phyloP scores from a whole-genome alignment of 2,888 invertebrate species.

The Didymodactylos carnosus region DNA sequence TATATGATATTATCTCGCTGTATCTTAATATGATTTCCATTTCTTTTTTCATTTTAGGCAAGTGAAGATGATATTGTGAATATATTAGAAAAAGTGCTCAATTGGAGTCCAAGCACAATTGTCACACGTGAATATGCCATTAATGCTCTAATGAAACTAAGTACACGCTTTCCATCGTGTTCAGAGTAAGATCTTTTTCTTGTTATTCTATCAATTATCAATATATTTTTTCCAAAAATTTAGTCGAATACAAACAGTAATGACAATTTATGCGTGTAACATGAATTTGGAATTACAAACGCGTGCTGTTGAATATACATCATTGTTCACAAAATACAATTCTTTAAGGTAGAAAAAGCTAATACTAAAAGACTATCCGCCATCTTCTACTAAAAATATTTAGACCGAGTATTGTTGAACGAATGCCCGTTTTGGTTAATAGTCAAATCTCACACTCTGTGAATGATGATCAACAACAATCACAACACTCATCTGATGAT shows the following conservation, averaged over 20 bases:
- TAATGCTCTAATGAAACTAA: slow-evolving; percentile 78
- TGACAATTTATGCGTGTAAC: slow-evolving; percentile 68
- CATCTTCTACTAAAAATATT: slow-evolving; percentile 5
- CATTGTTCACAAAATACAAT: background rate
- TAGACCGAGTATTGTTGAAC: slow-evolving; percentile 61
- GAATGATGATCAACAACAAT: background rate
- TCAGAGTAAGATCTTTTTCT: background rate
- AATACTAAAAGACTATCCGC: background rate
- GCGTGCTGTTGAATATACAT: slow-evolving; percentile 67
- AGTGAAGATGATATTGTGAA: slow-evolving; percentile 68
- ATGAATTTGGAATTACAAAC: slow-evolving; percentile 92
- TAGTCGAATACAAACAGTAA: slow-evolving; percentile 46
- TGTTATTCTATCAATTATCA: background rate
- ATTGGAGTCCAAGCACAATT: slow-evolving; percentile 68
- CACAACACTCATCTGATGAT: too few species aligned
- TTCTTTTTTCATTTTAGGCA: slow-evolving; percentile 33
- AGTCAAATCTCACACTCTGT: slow-evolving; percentile 18
- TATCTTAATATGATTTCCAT: background rate
- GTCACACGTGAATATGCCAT: slow-evolving; percentile 85
- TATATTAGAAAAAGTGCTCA: slow-evolving; percentile 67
- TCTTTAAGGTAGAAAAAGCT: background rate
- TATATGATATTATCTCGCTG: too few species aligned
- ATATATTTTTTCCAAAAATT: background rate
- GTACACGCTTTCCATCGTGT: slow-evolving; percentile 46
- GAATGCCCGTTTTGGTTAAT: slow-evolving; percentile 83